Percentiles rank a stretch among this genome's conserved stretches.
Evolutionary conservation across 1,140 invertebrate species (phyloP).

Genomic region (Anastrepha ludens): DNA sequence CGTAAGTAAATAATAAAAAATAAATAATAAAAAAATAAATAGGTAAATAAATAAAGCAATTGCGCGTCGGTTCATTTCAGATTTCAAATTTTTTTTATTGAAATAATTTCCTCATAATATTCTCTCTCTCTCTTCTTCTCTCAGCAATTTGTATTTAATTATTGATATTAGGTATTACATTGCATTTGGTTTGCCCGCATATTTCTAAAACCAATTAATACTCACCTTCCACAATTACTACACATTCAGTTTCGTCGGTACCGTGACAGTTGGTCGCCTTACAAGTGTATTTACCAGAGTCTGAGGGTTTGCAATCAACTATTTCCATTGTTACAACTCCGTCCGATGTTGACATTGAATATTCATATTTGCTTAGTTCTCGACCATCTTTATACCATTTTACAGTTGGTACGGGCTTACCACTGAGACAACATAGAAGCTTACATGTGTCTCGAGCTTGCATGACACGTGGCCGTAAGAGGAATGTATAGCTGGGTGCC

Average conservation of each 20-base stretch:
- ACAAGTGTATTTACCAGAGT: constrained; percentile 97
- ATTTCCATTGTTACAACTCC: constrained; percentile 98
- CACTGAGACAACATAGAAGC: constrained; percentile 96
- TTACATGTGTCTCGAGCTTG: constrained; percentile 96
- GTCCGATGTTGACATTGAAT: constrained; percentile 90
- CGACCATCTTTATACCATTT: constrained; percentile 94
- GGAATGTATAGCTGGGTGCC: constrained; percentile 96
- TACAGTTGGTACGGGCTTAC: constrained; percentile 94
- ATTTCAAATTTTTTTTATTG: no score
- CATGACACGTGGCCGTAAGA: constrained; percentile 97
- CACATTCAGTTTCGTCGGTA: constrained; percentile 94
- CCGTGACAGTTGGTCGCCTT: constrained; percentile 94
- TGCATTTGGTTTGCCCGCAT: no score
- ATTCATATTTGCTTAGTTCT: constrained; percentile 93
- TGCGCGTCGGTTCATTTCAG: no score
- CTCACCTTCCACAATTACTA: constrained; percentile 97
- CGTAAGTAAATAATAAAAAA: no score
- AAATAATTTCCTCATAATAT: no score
- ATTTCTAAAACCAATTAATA: not conserved
- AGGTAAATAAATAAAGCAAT: no score
- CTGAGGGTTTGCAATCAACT: constrained; percentile 92
- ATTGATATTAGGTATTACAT: no score
- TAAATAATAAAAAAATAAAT: no score
- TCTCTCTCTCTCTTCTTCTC: no score
- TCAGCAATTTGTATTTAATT: no score